Evolutionary conservation across 2,113 vertebrate species (phyloP), one percentile per base, ranked within the genome.

Genomic region (Vidua macroura): DNA sequence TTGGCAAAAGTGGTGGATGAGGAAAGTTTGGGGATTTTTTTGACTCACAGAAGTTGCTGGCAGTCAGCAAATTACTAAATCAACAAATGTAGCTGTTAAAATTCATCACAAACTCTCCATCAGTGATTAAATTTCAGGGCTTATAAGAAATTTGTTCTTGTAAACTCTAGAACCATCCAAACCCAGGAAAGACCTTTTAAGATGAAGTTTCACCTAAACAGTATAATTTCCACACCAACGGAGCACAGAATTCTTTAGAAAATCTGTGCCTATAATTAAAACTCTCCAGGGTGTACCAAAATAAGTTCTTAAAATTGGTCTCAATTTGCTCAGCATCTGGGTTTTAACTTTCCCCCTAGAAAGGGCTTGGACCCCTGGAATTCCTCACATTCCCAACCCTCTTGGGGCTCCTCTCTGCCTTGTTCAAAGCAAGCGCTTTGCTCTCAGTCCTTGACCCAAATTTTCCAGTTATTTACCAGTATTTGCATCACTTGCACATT

Each of bases 351-450:
- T 16, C 27, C 11, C 35, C 19, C 12, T 16, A 27, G 25, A 2
- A 2, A 15, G 18, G 27, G 6, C 4, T 7, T 28, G 18, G 59
- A 39, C 16, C 0, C 0, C 70, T 31, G 52, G 37, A 69, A 84
- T 12, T 10, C 63, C 58, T 79, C 58, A 39, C 7, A 8, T 18
- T 62, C 33, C 72, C 13, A 5, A 33, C 15, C 28, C 37, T 51
- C 49, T 12, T 2, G 0, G 39, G 75, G 63, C 56, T 92, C 48
- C 28, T 44, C 56, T 43, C 49, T 19, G 17, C 46, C 11, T 24
- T 7, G 1, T 12, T 53, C 83, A 39, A 39, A 76, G 63, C 19
- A 2, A 52, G 12, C 0, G 0, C 46, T 2, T 1, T 2, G 49
- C 55, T 37, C 78, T 23, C n/a, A 43, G 37, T 1, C 89, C 53